phyloP scores from a whole-genome alignment of 2,113 vertebrate species.

The Scomber japonicus region DNA sequence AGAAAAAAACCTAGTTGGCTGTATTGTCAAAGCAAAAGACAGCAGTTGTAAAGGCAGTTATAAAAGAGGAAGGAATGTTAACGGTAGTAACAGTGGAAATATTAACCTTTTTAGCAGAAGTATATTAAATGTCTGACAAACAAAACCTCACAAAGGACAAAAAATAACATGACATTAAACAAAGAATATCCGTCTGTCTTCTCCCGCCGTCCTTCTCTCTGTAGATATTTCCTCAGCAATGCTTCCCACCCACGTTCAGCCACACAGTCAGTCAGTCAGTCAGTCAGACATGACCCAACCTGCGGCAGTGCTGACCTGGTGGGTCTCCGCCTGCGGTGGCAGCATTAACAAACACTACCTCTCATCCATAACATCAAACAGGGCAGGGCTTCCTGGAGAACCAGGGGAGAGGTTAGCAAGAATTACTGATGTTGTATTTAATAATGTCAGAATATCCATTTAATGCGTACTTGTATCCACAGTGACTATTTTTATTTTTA shows the following conservation, averaged over 20 bases:
- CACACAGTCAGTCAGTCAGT: neutral
- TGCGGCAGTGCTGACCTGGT: conserved; percentile 46
- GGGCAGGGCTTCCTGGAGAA: conserved; percentile 40
- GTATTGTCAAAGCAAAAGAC: too few species aligned
- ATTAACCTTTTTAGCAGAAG: neutral
- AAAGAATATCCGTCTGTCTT: neutral
- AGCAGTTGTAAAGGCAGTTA: too few species aligned
- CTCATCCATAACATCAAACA: conserved; percentile 76
- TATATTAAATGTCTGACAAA: neutral
- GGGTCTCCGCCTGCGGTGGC: conserved; percentile 20
- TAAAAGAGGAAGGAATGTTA: neutral
- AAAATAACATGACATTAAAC: neutral
- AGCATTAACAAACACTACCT: conserved; percentile 61
- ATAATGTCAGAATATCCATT: conserved; percentile 18
- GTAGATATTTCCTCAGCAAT: conserved; percentile 16
- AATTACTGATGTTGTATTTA: conserved; percentile 24
- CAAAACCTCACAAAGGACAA: neutral
- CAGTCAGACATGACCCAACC: conserved; percentile 61
- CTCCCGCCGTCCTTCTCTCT: neutral
- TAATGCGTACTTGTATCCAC: conserved; percentile 4
- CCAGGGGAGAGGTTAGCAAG: conserved; percentile 42
- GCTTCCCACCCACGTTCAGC: conserved; percentile 34
- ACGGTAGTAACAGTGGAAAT: neutral
- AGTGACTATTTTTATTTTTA: conserved; percentile 17
- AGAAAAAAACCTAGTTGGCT: too few species aligned